These are phyloP conservation scores for Benitochromis conjunctus DNA, from an alignment of 2,113 vertebrate genomes.

Conservation along the genomic window DNA sequence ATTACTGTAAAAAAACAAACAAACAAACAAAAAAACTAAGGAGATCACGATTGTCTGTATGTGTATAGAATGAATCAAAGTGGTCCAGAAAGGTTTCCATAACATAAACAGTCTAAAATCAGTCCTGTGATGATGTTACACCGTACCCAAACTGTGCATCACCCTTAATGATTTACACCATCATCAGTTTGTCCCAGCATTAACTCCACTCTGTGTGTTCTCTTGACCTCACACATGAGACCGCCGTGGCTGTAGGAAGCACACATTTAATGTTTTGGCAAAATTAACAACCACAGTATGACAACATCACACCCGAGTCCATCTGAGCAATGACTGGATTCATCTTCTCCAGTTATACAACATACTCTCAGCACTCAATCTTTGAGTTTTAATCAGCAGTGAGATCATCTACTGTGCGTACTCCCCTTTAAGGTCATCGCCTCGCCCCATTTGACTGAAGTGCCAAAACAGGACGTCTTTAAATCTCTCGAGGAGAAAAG, in stretches of 20 bases:
- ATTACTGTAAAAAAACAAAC: fast-evolving
- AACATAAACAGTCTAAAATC: not conserved
- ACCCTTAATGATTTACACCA: fast-evolving
- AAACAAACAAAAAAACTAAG: not conserved
- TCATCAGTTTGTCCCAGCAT: not conserved
- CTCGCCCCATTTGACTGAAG: fast-evolving
- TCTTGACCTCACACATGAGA: not conserved
- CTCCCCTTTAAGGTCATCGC: fast-evolving
- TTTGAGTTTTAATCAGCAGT: not conserved
- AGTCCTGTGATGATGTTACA: not conserved
- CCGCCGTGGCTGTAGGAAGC: not conserved
- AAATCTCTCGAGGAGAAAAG: not conserved
- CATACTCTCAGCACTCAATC: fast-evolving
- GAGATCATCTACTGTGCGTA: fast-evolving
- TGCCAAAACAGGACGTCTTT: not conserved
- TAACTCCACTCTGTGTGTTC: not conserved
- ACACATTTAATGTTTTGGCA: fast-evolving
- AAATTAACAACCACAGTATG: not conserved
- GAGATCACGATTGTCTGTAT: fast-evolving
- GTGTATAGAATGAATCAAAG: not conserved
- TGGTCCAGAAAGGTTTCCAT: fast-evolving
- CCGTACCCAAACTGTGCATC: fast-evolving
- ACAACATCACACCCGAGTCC: not conserved
- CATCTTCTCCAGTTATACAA: fast-evolving
- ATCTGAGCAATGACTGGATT: not conserved